Evolutionary conservation across 2,888 invertebrate genomes (phyloP).

Genomic region (Sicus ferrugineus): DNA sequence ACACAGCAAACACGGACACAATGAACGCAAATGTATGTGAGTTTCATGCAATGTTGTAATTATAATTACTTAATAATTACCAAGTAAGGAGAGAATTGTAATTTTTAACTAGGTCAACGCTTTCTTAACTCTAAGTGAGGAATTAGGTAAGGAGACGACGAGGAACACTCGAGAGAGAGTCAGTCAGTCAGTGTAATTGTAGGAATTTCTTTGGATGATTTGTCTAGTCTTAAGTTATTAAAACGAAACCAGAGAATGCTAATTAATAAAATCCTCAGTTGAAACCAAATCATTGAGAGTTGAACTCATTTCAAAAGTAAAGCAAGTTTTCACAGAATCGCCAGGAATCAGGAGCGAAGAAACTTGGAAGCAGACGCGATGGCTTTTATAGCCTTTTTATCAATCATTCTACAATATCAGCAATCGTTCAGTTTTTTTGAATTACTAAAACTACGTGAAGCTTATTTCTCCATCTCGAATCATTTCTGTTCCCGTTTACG

Average conservation of each 20-base stretch:
- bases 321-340: too few relatives aligned
- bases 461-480: too few relatives aligned
- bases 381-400: too few relatives aligned
- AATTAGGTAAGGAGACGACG: neutral
- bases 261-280: conserved; percentile 19
- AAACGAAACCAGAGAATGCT: conserved; percentile 15
- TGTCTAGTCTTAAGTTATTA: conserved; percentile 30
- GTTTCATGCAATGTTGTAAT: conserved; percentile 12
- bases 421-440: too few relatives aligned
- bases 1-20: neutral
- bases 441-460: too few relatives aligned
- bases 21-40: conserved; percentile 7
- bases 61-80: too few relatives aligned
- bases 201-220: conserved; percentile 3
- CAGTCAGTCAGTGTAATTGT: conserved; percentile 26
- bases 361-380: too few relatives aligned
- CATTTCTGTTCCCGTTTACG: too few relatives aligned
- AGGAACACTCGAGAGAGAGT: conserved; percentile 21
- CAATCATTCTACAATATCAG: too few relatives aligned
- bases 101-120: conserved; percentile 16
- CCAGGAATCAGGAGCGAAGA: too few relatives aligned
- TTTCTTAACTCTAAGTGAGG: conserved; percentile 20
- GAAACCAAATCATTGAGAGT: neutral
- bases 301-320: too few relatives aligned
- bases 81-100: conserved; percentile 4